Evolutionary conservation across 2,797 vertebrate species (phyloP).

Genomic region (Gymnothorax javanicus): DNA sequence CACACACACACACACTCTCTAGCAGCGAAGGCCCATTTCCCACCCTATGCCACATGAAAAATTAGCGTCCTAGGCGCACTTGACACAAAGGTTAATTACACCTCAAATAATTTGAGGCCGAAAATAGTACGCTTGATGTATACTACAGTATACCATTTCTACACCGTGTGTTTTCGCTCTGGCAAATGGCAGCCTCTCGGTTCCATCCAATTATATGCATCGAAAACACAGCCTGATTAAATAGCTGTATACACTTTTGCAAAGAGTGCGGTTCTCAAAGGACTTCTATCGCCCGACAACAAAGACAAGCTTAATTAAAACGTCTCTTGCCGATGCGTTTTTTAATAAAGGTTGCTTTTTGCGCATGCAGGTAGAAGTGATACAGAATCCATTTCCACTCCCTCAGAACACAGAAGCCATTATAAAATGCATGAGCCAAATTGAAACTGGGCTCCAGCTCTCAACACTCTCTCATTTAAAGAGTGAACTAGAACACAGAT

Average conservation of each 20-base stretch:
- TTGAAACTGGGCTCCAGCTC: neutral
- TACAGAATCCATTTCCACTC: slow-evolving; percentile 26
- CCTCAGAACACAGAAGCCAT: slow-evolving; percentile 45
- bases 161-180: slow-evolving; percentile 33
- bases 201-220: slow-evolving; percentile 53
- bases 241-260: slow-evolving; percentile 32
- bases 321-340: neutral
- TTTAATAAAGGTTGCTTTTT: neutral
- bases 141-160: neutral
- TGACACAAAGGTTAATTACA: too few species aligned
- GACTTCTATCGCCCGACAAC: neutral
- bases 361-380: slow-evolving; percentile 26
- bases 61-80: neutral
- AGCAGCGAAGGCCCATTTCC: neutral
- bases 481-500: too few species aligned
- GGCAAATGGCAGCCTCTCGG: slow-evolving; percentile 31
- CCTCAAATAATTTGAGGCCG: too few species aligned
- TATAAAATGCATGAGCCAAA: slow-evolving; percentile 42
- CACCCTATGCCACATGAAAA: neutral
- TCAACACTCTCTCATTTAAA: neutral
- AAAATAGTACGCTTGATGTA: neutral
- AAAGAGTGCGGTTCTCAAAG: neutral
- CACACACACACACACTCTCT: neutral
- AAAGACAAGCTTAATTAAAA: slow-evolving; percentile 4
- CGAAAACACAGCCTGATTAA: slow-evolving; percentile 21